These are phyloP conservation scores for Epistrophe eligans DNA, from an alignment of 2,888 invertebrate genomes.

Conservation along the genomic window DNA sequence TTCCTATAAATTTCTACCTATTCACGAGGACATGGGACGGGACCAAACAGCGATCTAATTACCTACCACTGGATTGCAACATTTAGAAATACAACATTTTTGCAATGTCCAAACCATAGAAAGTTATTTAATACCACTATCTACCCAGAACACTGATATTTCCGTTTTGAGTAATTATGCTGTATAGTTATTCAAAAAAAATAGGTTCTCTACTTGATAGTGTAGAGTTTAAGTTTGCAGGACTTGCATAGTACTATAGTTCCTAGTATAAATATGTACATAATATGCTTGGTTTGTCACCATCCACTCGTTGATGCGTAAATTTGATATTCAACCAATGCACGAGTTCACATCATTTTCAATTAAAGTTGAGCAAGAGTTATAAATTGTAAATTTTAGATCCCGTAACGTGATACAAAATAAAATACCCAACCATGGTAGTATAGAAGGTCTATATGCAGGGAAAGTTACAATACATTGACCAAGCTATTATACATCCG, in stretches of 20 bases:
- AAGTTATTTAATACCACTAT: conserved; percentile 22
- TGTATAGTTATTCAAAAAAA: conserved; percentile 13
- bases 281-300: background rate
- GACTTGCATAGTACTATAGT: background rate
- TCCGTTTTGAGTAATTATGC: conserved; percentile 15
- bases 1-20: no score
- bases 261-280: background rate
- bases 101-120: background rate
- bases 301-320: background rate
- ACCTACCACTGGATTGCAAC: background rate
- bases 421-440: background rate
- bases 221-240: background rate
- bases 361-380: conserved; percentile 26
- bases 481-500: background rate
- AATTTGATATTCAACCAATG: conserved; percentile 24
- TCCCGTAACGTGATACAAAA: conserved; percentile 4
- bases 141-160: conserved; percentile 19
- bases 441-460: background rate
- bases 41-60: background rate
- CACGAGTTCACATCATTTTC: conserved; percentile 31
- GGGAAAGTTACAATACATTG: background rate
- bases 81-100: background rate
- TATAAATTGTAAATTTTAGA: conserved; percentile 30
- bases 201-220: background rate
- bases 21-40: no score